These are phyloP conservation scores for Chaetodon auriga DNA, from an alignment of 2,113 vertebrate species.

Conservation along the genomic window DNA sequence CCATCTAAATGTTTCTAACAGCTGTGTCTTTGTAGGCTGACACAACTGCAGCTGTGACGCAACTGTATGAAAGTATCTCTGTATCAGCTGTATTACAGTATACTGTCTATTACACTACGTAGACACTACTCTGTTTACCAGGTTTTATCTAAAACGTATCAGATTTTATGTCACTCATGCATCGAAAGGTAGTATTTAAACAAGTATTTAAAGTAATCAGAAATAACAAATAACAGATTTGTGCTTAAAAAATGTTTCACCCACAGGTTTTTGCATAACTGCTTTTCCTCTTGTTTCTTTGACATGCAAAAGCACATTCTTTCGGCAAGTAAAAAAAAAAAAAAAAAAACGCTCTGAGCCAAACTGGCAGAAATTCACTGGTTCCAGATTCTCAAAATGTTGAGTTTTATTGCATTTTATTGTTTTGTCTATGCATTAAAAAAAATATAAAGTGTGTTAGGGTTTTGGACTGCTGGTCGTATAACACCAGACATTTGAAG, in stretches of 20 bases:
- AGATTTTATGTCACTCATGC: too few relatives aligned
- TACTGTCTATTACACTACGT: not conserved
- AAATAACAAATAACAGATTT: too few relatives aligned
- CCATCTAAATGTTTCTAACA: slow-evolving; percentile 26
- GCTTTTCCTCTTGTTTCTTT: not conserved
- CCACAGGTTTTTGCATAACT: not conserved
- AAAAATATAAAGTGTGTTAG: too few relatives aligned
- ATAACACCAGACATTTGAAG: not conserved
- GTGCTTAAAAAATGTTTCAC: too few relatives aligned
- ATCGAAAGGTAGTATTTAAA: too few relatives aligned
- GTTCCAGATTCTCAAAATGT: not conserved
- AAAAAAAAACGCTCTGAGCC: too few relatives aligned
- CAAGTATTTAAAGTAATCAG: too few relatives aligned
- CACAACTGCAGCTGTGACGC: slow-evolving; percentile 25
- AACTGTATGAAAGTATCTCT: not conserved
- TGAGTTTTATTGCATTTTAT: too few relatives aligned
- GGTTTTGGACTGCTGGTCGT: not conserved
- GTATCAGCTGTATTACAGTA: not conserved
- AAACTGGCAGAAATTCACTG: too few relatives aligned
- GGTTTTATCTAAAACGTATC: too few relatives aligned
- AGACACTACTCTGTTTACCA: not conserved
- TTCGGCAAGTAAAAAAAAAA: too few relatives aligned
- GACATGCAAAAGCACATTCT: not conserved
- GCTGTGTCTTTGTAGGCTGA: slow-evolving; percentile 8
- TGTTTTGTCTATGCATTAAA: too few relatives aligned